A percentile compares a stretch with the other conserved stretches of the same genome.
Evolutionary conservation across 2,888 invertebrate genomes (phyloP).

Genomic region (Galerucella nymphaeae): DNA sequence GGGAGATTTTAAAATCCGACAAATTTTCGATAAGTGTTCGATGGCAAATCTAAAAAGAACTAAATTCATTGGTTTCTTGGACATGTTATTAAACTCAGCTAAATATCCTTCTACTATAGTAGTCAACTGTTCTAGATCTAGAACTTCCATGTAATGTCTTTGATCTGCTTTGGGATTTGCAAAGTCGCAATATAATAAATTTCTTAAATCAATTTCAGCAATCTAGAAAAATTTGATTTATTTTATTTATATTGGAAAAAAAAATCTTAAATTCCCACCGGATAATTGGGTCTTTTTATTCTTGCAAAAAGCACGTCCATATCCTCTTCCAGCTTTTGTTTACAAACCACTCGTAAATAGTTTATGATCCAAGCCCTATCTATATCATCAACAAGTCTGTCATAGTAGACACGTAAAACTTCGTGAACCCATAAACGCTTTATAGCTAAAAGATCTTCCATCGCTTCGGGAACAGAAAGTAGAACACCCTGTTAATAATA

Average conservation of each 20-base stretch:
- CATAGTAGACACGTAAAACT: slow-evolving; percentile 90
- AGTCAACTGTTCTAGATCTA: slow-evolving; percentile 82
- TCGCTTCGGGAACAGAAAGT: slow-evolving; percentile 91
- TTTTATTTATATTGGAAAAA: background rate
- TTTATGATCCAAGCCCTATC: slow-evolving; percentile 86
- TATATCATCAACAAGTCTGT: slow-evolving; percentile 86
- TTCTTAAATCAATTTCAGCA: slow-evolving; percentile 84
- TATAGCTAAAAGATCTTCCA: slow-evolving; percentile 85
- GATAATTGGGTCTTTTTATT: slow-evolving; percentile 65
- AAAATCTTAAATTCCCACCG: slow-evolving; percentile 37
- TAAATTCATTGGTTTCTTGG: slow-evolving; percentile 95
- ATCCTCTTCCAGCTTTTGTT: slow-evolving; percentile 72
- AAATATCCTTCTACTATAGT: slow-evolving; percentile 88
- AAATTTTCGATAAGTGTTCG: slow-evolving; percentile 92
- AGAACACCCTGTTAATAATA: slow-evolving; percentile 78
- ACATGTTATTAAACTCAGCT: slow-evolving; percentile 93
- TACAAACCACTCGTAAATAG: slow-evolving; percentile 74
- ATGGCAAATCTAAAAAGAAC: slow-evolving; percentile 90
- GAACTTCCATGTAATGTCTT: slow-evolving; percentile 88
- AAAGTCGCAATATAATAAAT: slow-evolving; percentile 94
- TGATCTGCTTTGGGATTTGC: slow-evolving; percentile 92
- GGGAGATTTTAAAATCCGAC: slow-evolving; percentile 91
- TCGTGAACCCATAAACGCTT: slow-evolving; percentile 96
- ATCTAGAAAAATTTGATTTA: slow-evolving; percentile 67
- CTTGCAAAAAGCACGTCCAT: slow-evolving; percentile 79